Evolutionary conservation across 2,797 vertebrate genomes (phyloP), one percentile per base, ranked within the genome.

Genomic region (Characodon lateralis): DNA sequence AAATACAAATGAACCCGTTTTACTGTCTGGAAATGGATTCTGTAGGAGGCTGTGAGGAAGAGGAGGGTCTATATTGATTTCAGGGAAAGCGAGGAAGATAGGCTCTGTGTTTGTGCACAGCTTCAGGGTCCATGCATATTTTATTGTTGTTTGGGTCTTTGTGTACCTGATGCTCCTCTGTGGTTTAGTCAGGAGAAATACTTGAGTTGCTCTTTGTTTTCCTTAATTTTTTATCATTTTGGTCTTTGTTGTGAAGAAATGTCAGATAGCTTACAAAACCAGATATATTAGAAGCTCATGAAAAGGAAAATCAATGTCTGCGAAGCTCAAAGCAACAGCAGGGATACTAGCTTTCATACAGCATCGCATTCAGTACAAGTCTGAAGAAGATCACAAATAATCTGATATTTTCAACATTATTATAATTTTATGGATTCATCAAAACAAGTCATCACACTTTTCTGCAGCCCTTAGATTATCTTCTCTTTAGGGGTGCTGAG

Each of bases 51-150:
- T 24, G 6, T 22, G 78, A 82, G 46, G 63, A 73, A 50, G 51
- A 66, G 39, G 55, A 24, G 12, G 78, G 58, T 59, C 18, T 43
- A 51, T 77, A 50, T 77, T 5, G 28, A 80, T 58, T 75, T 61
- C 81, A 61, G 61, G 58, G 65, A 74, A 55, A 79, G 72, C 58
- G 79, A 82, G 55, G 73, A 78, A 81, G 63, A 80, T 66, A 70
- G 16, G 71, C 46, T 68, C 14, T 53, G 68, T 69, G 79, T 80
- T 74, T 83, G 86, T 77, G 83, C 66, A 76, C 77, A 71, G 87
- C 89, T 85, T 63, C 77, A 20, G 86, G 88, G 78, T 55, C 73
- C 72, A 79, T 86, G 86, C 80, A 89, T 87, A 79, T 89, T 87
- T 89, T 72, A 83, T 70, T 72, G 56, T 74, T 83, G 51, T 88